Percentiles rank a stretch among this genome's conserved stretches.
These are phyloP conservation scores for Luscinia luscinia DNA, from an alignment of 2,797 vertebrate species.

Conservation along the genomic window DNA sequence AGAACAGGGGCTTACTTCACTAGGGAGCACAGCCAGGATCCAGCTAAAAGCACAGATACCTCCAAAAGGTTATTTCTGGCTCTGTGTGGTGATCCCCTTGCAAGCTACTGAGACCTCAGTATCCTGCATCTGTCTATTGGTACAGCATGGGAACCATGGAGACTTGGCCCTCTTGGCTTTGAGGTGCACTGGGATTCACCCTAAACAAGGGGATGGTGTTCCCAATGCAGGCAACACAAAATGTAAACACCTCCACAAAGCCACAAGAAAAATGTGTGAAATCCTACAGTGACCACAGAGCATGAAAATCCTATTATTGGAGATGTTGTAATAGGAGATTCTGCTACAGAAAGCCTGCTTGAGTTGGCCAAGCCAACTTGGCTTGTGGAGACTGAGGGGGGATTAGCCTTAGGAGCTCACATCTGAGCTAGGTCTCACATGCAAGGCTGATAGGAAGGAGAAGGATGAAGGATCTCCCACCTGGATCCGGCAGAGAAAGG, in stretches of 20 bases:
- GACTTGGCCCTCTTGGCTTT: not conserved
- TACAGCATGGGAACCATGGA: not conserved
- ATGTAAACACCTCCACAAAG: not conserved
- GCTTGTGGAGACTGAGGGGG: not conserved
- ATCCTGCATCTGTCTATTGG: not conserved
- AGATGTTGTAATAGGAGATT: not conserved
- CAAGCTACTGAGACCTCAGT: not conserved
- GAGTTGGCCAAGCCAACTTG: not conserved
- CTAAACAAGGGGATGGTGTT: not conserved
- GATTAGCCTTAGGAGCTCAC: not conserved
- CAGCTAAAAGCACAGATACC: not conserved
- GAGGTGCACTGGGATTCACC: not conserved
- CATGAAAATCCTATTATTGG: not conserved
- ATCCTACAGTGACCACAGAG: not conserved
- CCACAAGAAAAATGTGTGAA: not conserved
- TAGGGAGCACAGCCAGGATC: not conserved
- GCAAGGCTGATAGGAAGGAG: not conserved
- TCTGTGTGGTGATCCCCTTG: not conserved
- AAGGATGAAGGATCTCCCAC: conserved; percentile 60
- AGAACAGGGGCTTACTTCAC: not conserved
- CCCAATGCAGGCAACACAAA: not conserved
- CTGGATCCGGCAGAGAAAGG: conserved; percentile 89
- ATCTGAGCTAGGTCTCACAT: not conserved
- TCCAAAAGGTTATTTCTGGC: not conserved
- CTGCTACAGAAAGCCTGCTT: not conserved